Evolutionary conservation across 1,140 invertebrate species (phyloP).

Genomic region (Telenomus remus): DNA sequence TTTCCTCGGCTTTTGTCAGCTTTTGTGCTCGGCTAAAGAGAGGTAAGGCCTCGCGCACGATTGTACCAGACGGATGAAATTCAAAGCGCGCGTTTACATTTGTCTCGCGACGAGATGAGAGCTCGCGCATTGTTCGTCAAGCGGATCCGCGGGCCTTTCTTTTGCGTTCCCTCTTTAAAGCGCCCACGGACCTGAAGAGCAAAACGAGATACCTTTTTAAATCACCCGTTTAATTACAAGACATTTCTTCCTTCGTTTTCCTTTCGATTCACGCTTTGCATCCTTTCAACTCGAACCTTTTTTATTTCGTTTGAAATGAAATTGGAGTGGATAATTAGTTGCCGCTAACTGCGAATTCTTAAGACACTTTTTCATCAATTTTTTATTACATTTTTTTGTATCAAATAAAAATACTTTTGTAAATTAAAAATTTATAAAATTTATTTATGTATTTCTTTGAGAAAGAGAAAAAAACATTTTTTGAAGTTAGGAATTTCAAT

Average conservation of each 20-base stretch:
- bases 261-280: neutral
- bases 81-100: slow-evolving; percentile 39
- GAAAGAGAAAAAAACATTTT: slow-evolving; percentile 8
- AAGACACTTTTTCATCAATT: too few relatives aligned
- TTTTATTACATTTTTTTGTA: too few relatives aligned
- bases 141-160: slow-evolving; percentile 23
- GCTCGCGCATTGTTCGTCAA: slow-evolving; percentile 21
- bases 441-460: too few relatives aligned
- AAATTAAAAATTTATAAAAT: too few relatives aligned
- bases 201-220: slow-evolving; percentile 30
- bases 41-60: slow-evolving; percentile 12
- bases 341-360: too few relatives aligned
- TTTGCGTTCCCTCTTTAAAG: slow-evolving; percentile 9
- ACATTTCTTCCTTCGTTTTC: slow-evolving; percentile 1
- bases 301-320: neutral
- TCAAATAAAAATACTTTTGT: too few relatives aligned
- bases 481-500: slow-evolving; percentile 10
- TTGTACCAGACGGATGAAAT: slow-evolving; percentile 41
- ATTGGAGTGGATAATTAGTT: too few relatives aligned
- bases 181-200: slow-evolving; percentile 12
- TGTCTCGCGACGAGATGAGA: slow-evolving; percentile 23
- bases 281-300: neutral
- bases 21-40: slow-evolving; percentile 16
- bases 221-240: slow-evolving; percentile 32
- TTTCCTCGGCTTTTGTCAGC: slow-evolving; percentile 12